Evolutionary conservation across 1,140 invertebrate genomes (phyloP), one percentile per base, ranked within the genome.

Genomic region (Varroa destructor): DNA sequence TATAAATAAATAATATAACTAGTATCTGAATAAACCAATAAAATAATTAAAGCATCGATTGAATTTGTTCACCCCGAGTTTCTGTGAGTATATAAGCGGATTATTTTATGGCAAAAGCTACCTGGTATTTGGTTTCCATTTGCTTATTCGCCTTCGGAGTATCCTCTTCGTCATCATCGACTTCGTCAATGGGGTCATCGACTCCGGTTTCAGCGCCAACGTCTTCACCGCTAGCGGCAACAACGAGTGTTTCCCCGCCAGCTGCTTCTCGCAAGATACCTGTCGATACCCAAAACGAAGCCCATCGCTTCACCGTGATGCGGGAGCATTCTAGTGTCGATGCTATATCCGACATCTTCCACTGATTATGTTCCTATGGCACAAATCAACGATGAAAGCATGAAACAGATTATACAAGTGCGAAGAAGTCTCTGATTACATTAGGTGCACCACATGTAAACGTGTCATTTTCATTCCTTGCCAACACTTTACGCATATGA

Each of bases 81-180:
- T 25, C 25, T 25, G 25, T 25, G 25, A 25, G 25, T 25, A 25
- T 25, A 25, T 25, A 25, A 25, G 25, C 25, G 25, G 25, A 25
- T 25, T 25, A 25, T 25, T 25, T 25, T 25, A 25, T 25, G 25
- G 25, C 25, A 25, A 25, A 74, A 74, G 67, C 76, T 76, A n/a
- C 67, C n/a, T 74, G n/a, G 57, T 42, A 54, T 46, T 12, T 40
- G 12, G 46, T 46, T 67, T 67, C 61, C 36, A 43, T 40, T 2
- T 43, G 61, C 40, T 67, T n/a, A 46, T 67, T 67, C 8, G 61
- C 40, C 46, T 46, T 67, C 61, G 61, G 46, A 12, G 14, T 40
- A 12, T 46, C 81, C 80, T 97, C 91, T 76, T 92, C 91, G 77
- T 97, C 93, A 74, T 93, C 89, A 73, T 88, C 85, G 25, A 89